Evolutionary conservation across 2,888 invertebrate species (phyloP).

Genomic region (Tetramorium bicarinatum): DNA sequence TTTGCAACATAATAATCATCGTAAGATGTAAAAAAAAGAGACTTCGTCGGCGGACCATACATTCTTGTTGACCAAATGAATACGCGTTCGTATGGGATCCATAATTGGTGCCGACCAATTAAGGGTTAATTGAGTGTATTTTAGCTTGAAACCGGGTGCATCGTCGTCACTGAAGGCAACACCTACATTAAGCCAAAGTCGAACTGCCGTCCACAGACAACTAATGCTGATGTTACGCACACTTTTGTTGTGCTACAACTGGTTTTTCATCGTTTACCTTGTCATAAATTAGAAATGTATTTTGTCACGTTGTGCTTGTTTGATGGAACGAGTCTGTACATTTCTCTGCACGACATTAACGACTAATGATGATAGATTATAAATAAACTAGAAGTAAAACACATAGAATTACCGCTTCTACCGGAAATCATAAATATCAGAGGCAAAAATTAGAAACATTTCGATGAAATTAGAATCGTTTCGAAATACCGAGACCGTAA

Average conservation of each 20-base stretch:
- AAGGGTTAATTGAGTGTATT: constrained; percentile 83
- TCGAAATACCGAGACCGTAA: not conserved
- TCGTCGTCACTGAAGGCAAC: constrained; percentile 72
- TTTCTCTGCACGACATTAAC: not conserved
- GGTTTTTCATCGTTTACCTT: not conserved
- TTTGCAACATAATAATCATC: constrained; percentile 29
- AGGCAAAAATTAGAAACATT: not conserved
- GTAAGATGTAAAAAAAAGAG: constrained; percentile 67
- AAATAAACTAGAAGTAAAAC: not conserved
- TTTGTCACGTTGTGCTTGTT: not conserved
- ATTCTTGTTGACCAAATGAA: constrained; percentile 81
- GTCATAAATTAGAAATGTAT: not conserved
- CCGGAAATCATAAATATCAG: not conserved
- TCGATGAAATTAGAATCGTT: not conserved
- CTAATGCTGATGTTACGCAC: not conserved
- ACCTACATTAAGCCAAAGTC: constrained; percentile 69
- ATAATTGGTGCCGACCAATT: constrained; percentile 80
- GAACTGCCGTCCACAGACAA: not conserved
- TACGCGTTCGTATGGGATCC: constrained; percentile 78
- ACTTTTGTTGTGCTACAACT: not conserved
- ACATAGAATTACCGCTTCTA: not conserved
- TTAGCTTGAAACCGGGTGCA: constrained; percentile 79
- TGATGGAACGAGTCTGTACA: not conserved
- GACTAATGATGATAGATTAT: constrained; percentile 10
- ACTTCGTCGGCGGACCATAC: constrained; percentile 70